Conservation (phyloP, 2,888 invertebrate species). For the Halictus quadricinctus region DNA sequence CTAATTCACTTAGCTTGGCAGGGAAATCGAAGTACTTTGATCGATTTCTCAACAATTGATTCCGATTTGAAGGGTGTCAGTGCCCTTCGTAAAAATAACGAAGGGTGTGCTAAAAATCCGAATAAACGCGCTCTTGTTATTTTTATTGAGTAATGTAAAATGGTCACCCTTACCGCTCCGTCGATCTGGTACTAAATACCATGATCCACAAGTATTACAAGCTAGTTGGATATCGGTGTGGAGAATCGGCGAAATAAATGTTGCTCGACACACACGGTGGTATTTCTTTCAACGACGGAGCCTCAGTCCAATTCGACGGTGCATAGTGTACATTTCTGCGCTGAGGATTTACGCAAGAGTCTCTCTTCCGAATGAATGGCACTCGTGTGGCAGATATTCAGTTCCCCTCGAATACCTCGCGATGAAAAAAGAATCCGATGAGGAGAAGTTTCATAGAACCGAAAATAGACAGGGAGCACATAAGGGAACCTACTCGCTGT, state of each 20-base stretch:
- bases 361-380: slow-evolving; percentile 53
- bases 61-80: no score
- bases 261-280: neutral
- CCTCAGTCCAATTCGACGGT: slow-evolving; percentile 27
- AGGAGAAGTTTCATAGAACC: slow-evolving; percentile 39
- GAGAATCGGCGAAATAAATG: neutral
- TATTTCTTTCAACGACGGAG: slow-evolving; percentile 16
- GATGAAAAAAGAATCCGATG: slow-evolving; percentile 58
- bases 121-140: neutral
- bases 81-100: no score
- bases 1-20: no score
- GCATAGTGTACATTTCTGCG: slow-evolving; percentile 40
- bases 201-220: neutral
- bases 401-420: slow-evolving; percentile 55
- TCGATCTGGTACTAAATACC: neutral
- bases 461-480: slow-evolving; percentile 43
- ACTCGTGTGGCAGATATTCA: slow-evolving; percentile 59
- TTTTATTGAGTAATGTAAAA: neutral
- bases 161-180: no score
- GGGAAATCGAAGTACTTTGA: no score
- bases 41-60: no score
- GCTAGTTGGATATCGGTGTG: neutral
- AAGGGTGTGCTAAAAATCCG: neutral
- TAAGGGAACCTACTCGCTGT: slow-evolving; percentile 53
- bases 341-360: slow-evolving; percentile 48